phyloP scores from a whole-genome alignment of 2,113 vertebrate species.

The Callipepla californica region DNA sequence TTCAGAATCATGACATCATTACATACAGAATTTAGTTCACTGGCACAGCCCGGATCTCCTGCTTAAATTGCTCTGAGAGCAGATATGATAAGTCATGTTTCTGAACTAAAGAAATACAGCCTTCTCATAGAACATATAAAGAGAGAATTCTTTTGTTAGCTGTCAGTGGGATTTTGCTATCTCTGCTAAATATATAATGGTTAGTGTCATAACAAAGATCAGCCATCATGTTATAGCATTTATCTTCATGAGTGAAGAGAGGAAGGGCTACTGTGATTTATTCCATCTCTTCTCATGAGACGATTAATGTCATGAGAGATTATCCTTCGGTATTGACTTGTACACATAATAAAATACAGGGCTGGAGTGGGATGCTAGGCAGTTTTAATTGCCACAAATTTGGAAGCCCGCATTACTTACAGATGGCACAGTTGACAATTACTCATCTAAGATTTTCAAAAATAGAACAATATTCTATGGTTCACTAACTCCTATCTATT shows the following conservation, averaged over 20 bases:
- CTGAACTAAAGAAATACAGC: slow-evolving; percentile 52
- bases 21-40: slow-evolving; percentile 20
- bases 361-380: slow-evolving; percentile 43
- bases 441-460: slow-evolving; percentile 55
- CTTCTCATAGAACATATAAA: slow-evolving; percentile 42
- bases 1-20: slow-evolving; percentile 36
- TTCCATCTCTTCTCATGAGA: slow-evolving; percentile 50
- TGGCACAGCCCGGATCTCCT: slow-evolving; percentile 34
- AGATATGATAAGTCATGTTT: slow-evolving; percentile 52
- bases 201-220: slow-evolving; percentile 75
- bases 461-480: slow-evolving; percentile 40
- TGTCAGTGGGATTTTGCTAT: slow-evolving; percentile 71
- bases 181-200: slow-evolving; percentile 76
- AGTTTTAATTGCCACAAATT: slow-evolving; percentile 50
- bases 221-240: slow-evolving; percentile 70
- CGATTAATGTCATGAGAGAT: slow-evolving; percentile 70
- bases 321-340: slow-evolving; percentile 49
- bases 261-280: slow-evolving; percentile 73
- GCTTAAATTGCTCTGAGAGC: slow-evolving; percentile 51
- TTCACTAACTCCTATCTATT: slow-evolving; percentile 37
- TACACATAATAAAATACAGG: slow-evolving; percentile 39
- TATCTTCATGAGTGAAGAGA: slow-evolving; percentile 72
- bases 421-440: slow-evolving; percentile 58
- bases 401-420: slow-evolving; percentile 40
- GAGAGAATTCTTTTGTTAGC: slow-evolving; percentile 71